Conservation (phyloP, 23 tunicate genomes). For the Botrylloides violaceus region DNA sequence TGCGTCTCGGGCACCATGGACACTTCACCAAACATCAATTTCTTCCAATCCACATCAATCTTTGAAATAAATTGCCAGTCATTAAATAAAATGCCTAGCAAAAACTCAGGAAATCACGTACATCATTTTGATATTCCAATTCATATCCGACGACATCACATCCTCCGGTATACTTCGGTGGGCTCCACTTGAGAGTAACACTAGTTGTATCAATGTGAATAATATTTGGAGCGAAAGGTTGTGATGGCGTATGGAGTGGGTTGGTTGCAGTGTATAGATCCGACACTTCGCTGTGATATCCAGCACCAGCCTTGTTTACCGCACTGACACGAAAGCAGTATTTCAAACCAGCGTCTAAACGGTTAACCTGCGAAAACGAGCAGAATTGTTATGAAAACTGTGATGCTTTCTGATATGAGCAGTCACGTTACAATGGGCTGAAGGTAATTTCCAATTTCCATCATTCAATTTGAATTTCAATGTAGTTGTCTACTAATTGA, state of each 20-base stretch:
- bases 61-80: neutral
- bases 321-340: conserved; percentile 32
- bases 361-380: conserved; percentile 27
- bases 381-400: too few relatives aligned
- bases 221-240: conserved; percentile 28
- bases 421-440: too few relatives aligned
- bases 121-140: conserved; percentile 30
- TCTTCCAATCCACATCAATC: conserved; percentile 24
- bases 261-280: neutral
- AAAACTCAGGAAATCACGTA: neutral
- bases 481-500: too few relatives aligned
- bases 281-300: conserved; percentile 21
- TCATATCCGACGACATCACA: conserved; percentile 23
- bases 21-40: conserved; percentile 1
- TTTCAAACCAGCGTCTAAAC: conserved; percentile 16
- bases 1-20: neutral
- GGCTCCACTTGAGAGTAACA: conserved; percentile 12
- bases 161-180: conserved; percentile 35
- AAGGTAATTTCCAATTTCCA: too few relatives aligned
- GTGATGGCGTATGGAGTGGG: conserved; percentile 29
- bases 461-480: too few relatives aligned
- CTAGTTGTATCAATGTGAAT: neutral
- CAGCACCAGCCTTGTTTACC: conserved; percentile 38
- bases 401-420: too few relatives aligned
- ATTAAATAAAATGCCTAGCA: neutral